Conservation (phyloP, 2,113 vertebrate species). For the Microcebus griseorufus region DNA sequence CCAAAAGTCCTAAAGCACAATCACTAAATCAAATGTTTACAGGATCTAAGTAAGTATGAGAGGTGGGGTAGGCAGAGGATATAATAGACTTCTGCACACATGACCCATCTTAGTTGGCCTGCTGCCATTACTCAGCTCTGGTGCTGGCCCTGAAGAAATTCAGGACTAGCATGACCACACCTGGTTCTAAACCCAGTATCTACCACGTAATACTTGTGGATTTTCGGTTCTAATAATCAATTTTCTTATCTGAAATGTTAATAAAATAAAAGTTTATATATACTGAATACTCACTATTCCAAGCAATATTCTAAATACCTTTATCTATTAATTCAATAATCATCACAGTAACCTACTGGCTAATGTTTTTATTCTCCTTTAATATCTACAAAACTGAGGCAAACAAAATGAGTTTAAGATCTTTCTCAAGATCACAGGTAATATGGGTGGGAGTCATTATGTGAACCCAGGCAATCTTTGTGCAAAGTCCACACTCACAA, state of each 20-base stretch:
- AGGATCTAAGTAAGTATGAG: neutral
- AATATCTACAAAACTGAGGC: neutral
- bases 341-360: neutral
- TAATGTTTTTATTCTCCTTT: neutral
- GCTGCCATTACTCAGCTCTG: neutral
- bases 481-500: neutral
- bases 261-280: neutral
- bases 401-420: neutral
- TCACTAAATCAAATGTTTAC: neutral
- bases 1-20: neutral
- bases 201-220: neutral
- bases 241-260: neutral
- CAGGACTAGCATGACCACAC: neutral
- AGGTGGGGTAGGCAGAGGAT: neutral
- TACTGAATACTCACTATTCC: neutral
- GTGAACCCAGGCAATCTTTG: neutral
- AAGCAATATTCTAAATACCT: neutral
- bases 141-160: neutral
- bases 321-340: neutral
- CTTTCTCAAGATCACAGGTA: neutral
- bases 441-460: neutral
- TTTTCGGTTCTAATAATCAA: neutral
- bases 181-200: neutral
- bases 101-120: neutral
- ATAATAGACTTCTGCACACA: neutral